Evolutionary conservation across 2,888 invertebrate genomes (phyloP).

Genomic region (Orchestes rusci): DNA sequence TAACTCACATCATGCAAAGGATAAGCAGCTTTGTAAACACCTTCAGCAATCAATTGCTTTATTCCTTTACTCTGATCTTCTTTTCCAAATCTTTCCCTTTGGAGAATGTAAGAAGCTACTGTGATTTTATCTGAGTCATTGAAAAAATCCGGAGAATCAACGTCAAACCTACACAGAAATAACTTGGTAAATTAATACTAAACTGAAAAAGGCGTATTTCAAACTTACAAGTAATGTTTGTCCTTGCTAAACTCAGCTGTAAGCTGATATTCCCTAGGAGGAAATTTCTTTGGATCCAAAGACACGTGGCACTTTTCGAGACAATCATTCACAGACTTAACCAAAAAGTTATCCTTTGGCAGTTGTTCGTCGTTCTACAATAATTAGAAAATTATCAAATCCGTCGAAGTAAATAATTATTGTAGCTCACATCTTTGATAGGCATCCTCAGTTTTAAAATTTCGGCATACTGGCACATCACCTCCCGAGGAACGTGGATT

Average conservation of each 20-base stretch:
- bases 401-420: neutral
- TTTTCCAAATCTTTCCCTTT: slow-evolving; percentile 58
- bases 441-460: slow-evolving; percentile 71
- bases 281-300: slow-evolving; percentile 55
- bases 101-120: slow-evolving; percentile 68
- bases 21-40: slow-evolving; percentile 63
- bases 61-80: slow-evolving; percentile 58
- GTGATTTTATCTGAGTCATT: slow-evolving; percentile 56
- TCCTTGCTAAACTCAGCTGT: slow-evolving; percentile 63
- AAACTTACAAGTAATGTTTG: slow-evolving; percentile 65
- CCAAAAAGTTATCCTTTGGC: slow-evolving; percentile 30
- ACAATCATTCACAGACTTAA: slow-evolving; percentile 38
- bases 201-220: neutral
- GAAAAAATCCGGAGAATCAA: slow-evolving; percentile 60
- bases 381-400: neutral
- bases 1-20: slow-evolving; percentile 66
- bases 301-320: slow-evolving; percentile 49
- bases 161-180: slow-evolving; percentile 59
- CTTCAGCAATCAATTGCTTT: slow-evolving; percentile 56
- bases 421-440: slow-evolving; percentile 54
- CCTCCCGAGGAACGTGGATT: slow-evolving; percentile 65
- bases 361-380: slow-evolving; percentile 30
- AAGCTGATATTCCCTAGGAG: slow-evolving; percentile 54
- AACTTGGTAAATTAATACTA: slow-evolving; percentile 10
- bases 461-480: slow-evolving; percentile 66